These are phyloP conservation scores for Trematomus loennbergii DNA, from an alignment of 2,113 vertebrate genomes.

Conservation along the genomic window DNA sequence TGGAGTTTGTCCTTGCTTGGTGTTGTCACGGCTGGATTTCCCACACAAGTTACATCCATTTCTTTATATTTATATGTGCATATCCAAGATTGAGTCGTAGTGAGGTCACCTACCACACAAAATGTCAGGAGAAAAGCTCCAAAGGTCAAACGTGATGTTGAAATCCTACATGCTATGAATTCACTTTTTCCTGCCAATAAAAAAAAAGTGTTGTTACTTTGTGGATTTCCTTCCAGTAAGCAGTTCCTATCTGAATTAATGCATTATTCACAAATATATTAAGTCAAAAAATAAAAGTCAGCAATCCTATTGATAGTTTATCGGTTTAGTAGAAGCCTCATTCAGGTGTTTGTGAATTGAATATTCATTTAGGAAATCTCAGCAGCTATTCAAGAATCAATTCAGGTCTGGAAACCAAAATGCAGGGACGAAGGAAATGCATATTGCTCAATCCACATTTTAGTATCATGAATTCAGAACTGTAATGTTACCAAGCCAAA, in stretches of 20 bases:
- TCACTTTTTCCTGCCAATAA: neutral
- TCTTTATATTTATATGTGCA: neutral
- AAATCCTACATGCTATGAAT: neutral
- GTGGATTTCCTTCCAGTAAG: neutral
- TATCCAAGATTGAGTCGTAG: neutral
- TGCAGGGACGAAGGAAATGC: neutral
- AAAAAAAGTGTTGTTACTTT: neutral
- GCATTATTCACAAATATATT: constrained; percentile 1
- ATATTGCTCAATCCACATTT: neutral
- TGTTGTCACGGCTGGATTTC: neutral
- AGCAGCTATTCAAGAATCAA: neutral
- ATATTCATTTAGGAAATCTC: constrained; percentile 19
- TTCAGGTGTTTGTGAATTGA: constrained; percentile 2
- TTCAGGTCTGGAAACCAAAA: neutral
- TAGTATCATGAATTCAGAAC: neutral
- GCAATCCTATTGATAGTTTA: neutral
- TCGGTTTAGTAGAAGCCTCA: neutral
- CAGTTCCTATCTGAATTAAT: neutral
- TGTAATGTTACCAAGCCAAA: neutral
- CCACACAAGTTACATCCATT: neutral
- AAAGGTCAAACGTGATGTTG: neutral
- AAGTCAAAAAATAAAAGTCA: neutral
- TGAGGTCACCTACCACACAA: neutral
- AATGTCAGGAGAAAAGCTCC: neutral
- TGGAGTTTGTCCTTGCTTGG: neutral